Evolutionary conservation across 2,113 vertebrate species (phyloP).

Genomic region (Cacatua alba): DNA sequence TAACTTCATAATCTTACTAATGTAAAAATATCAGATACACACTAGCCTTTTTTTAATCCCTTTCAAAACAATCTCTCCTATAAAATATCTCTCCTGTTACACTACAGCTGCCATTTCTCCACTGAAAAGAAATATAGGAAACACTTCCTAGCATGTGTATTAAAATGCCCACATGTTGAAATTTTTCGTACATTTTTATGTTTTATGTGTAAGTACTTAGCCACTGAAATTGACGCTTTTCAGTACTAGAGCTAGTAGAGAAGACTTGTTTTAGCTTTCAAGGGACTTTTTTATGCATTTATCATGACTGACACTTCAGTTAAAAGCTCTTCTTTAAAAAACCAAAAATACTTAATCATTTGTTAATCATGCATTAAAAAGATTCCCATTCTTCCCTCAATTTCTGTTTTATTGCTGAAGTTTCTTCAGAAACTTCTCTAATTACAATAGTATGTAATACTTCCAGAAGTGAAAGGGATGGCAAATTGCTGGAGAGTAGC

Average conservation of each 20-base stretch:
- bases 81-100: not conserved
- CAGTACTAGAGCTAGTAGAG: not conserved
- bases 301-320: not conserved
- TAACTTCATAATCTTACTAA: not conserved
- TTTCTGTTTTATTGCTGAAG: not conserved
- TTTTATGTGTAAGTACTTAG: not conserved
- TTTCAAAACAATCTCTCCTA: not conserved
- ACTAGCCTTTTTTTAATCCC: not conserved
- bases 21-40: not conserved
- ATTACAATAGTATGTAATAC: not conserved
- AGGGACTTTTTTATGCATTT: not conserved
- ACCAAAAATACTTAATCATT: not conserved
- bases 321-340: not conserved
- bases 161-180: not conserved
- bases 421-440: not conserved
- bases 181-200: not conserved
- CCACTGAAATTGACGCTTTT: not conserved
- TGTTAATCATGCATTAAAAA: not conserved
- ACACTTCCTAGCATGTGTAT: not conserved
- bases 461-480: not conserved
- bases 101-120: not conserved
- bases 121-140: not conserved
- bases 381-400: not conserved
- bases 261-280: not conserved
- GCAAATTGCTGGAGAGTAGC: not conserved